Base-by-base conservation (phyloP, 1,140 invertebrate species). In the Drosophila murphyi region DNA sequence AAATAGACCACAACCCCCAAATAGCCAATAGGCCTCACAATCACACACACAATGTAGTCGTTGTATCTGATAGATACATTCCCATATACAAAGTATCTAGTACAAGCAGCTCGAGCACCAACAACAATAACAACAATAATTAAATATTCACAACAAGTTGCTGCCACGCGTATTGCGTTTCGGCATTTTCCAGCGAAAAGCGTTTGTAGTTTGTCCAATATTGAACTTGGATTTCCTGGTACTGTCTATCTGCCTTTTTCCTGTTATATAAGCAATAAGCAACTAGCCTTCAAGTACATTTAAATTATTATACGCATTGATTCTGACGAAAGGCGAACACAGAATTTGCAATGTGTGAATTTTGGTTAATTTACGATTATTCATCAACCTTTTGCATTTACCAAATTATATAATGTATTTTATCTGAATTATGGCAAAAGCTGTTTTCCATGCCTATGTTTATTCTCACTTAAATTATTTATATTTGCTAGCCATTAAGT, bases 81-180 rank as follows among this genome's bases (percentile, higher is more conserved):
- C n/a, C 10, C 41, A 61, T 39, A 62, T 65, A 72, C 50, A 57
- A 45, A 76, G 39, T 43, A 43, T 43, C 39, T 43, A 4, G 62
- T 50, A 62, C 12, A 64, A 57, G n/a, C 45, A 63, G 29, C 43
- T 20, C 1, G 20, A 59, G 43, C 47, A 39, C 7, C 48, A 54
- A 43, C 43, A 57, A 54, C 54, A 59, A 29, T 8, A 51, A 50
- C 57, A 60, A 34, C 59, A 35, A 72, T 31, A 76, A 54, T 76
- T 77, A 50, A 74, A 59, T 75, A 68, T 67, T 68, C 62, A 55
- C 54, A 85, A 78, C 82, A 86, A 79, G 79, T 87, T 79, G 82
- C 54, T 47, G 82, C 83, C 76, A 88, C 83, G 76, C 82, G 81
- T 77, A 77, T 82, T 71, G 59, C 79, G 76, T 50, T 71, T 68